Conservation (phyloP, 2,797 vertebrate species). For the Onychomys torridus region DNA sequence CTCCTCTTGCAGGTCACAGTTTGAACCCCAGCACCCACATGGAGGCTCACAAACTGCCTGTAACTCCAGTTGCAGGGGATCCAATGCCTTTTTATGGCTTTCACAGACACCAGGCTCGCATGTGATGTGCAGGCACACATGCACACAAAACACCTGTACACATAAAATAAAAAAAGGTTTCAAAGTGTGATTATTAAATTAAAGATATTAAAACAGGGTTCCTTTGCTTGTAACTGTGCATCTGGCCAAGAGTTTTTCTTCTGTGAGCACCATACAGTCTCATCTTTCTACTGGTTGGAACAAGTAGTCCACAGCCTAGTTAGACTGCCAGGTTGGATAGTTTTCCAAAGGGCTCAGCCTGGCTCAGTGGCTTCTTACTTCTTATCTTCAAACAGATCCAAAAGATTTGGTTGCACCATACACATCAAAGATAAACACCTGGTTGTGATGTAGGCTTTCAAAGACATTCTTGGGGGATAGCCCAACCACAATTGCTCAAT, state of each 20-base stretch:
- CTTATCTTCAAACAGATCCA: constrained; percentile 41
- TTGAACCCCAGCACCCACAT: too few relatives aligned
- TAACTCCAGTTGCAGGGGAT: background rate
- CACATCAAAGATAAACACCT: constrained; percentile 38
- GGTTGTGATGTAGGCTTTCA: constrained; percentile 42
- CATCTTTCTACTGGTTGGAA: background rate
- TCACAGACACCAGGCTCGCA: background rate
- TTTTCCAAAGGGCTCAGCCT: background rate
- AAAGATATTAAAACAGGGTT: constrained; percentile 24
- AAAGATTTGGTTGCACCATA: constrained; percentile 40
- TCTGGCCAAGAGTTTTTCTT: background rate
- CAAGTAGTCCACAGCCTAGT: background rate
- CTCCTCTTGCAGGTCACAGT: background rate
- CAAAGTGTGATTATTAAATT: background rate
- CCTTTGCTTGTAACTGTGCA: constrained; percentile 3
- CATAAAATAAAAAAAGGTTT: background rate
- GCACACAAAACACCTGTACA: background rate
- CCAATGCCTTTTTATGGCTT: background rate
- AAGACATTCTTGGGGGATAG: constrained; percentile 33
- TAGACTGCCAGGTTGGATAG: background rate
- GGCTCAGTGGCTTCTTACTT: background rate
- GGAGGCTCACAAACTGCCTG: background rate
- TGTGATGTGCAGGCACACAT: background rate
- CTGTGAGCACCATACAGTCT: background rate
- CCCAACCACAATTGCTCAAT: constrained; percentile 45